Evolutionary conservation across 2,888 invertebrate species (phyloP).

Genomic region (Furcula furcula): DNA sequence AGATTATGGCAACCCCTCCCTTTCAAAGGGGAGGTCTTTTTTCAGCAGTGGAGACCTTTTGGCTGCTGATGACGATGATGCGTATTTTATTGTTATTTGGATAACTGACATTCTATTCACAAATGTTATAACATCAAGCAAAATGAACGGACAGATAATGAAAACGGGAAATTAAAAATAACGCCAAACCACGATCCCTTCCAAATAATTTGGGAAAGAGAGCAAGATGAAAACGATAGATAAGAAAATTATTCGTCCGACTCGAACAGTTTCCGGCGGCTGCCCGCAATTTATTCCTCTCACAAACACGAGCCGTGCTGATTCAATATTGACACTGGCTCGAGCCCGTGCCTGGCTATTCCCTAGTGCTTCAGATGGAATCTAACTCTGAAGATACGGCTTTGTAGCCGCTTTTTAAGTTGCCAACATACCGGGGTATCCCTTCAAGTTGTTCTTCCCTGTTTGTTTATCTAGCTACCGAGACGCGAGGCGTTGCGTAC

Average conservation of each 20-base stretch:
- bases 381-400: conserved; percentile 53
- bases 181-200: conserved; percentile 21
- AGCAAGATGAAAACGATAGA: conserved; percentile 40
- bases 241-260: conserved; percentile 59
- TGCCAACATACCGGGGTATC: conserved; percentile 32
- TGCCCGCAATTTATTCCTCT: conserved; percentile 71
- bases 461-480: conserved; percentile 36
- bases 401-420: conserved; percentile 51
- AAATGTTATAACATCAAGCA: too few relatives aligned
- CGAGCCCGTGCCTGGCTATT: conserved; percentile 57
- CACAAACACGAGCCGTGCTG: conserved; percentile 68
- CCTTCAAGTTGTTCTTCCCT: conserved; percentile 31
- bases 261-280: conserved; percentile 54
- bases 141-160: conserved; percentile 12
- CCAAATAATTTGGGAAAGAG: conserved; percentile 32
- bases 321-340: conserved; percentile 75
- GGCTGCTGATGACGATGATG: too few relatives aligned
- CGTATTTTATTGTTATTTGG: too few relatives aligned
- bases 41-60: too few relatives aligned
- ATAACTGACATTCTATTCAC: too few relatives aligned
- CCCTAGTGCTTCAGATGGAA: conserved; percentile 54
- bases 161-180: conserved; percentile 34
- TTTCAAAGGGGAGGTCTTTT: too few relatives aligned
- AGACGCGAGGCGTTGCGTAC: conserved; percentile 22
- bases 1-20: too few relatives aligned